Percentiles rank a stretch among this genome's conserved stretches.
Evolutionary conservation across 2,888 invertebrate genomes (phyloP).

Genomic region (Apodemia duryi): DNA sequence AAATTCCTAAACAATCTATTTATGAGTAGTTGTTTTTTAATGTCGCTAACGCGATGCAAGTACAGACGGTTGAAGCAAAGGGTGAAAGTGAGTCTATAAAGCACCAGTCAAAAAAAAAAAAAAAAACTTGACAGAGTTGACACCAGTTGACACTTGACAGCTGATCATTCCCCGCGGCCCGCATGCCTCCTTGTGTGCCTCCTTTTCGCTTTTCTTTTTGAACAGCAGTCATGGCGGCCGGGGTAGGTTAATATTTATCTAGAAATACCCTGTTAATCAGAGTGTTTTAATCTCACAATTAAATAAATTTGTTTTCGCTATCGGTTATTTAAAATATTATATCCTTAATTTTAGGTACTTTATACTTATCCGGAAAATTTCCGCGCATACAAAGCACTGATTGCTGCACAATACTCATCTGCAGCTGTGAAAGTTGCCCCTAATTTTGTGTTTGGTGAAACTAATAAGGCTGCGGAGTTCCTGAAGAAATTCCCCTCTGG

Average conservation of each 20-base stretch:
- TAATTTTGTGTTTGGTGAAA: constrained; percentile 95
- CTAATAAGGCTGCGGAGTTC: constrained; percentile 92
- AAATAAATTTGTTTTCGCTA: constrained; percentile 27
- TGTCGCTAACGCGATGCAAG: too few relatives aligned
- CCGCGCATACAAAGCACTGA: constrained; percentile 97
- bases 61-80: too few relatives aligned
- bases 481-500: constrained; percentile 97
- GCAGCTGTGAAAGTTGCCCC: constrained; percentile 89
- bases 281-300: constrained; percentile 26
- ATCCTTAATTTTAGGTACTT: constrained; percentile 89
- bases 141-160: background rate
- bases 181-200: constrained; percentile 24
- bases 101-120: too few relatives aligned
- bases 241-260: constrained; percentile 79
- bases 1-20: too few relatives aligned
- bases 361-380: constrained; percentile 99
- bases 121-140: background rate
- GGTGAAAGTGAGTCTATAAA: too few relatives aligned
- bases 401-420: constrained; percentile 98
- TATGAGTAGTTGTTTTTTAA: too few relatives aligned
- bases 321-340: background rate
- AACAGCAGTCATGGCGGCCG: constrained; percentile 83
- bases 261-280: constrained; percentile 56
- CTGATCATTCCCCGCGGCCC: constrained; percentile 33
- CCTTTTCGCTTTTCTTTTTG: constrained; percentile 59